These are phyloP conservation scores for Odontamblyopus lacepedii DNA, from an alignment of 2,797 vertebrate species.

Conservation along the genomic window DNA sequence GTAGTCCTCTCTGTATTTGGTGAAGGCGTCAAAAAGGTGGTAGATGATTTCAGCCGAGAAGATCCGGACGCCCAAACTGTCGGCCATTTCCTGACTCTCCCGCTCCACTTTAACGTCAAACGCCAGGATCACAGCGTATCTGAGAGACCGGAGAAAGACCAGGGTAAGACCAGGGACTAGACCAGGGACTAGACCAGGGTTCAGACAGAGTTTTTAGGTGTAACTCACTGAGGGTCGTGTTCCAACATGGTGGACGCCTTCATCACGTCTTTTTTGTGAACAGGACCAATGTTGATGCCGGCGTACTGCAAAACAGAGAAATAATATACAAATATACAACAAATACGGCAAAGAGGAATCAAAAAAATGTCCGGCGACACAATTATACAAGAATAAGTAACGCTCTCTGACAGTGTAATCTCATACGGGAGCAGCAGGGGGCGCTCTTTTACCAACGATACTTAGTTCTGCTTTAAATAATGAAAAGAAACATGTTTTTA, in stretches of 20 bases:
- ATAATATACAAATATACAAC: too few relatives aligned
- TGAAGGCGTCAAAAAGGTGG: slow-evolving; percentile 97
- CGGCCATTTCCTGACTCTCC: slow-evolving; percentile 97
- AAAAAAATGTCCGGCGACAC: too few relatives aligned
- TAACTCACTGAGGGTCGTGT: slow-evolving; percentile 91
- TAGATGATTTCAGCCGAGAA: slow-evolving; percentile 99
- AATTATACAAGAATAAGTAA: too few relatives aligned
- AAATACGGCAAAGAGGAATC: too few relatives aligned
- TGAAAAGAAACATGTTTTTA: too few relatives aligned
- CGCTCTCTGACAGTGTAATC: too few relatives aligned
- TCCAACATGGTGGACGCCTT: slow-evolving; percentile 97
- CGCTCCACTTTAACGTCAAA: slow-evolving; percentile 96
- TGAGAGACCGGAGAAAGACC: slow-evolving; percentile 43
- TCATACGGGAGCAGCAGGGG: too few relatives aligned
- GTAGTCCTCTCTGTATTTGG: slow-evolving; percentile 96
- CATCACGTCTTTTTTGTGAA: slow-evolving; percentile 97
- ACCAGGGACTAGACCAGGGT: neutral
- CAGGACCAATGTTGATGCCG: slow-evolving; percentile 97
- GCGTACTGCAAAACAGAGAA: slow-evolving; percentile 81
- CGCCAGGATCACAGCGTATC: slow-evolving; percentile 92
- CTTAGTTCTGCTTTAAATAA: too few relatives aligned
- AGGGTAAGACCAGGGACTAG: neutral
- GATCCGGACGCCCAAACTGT: slow-evolving; percentile 91
- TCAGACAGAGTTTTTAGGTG: neutral
- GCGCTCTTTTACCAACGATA: too few relatives aligned